phyloP scores from a whole-genome alignment of 2,113 vertebrate genomes.

The Seriola quinqueradiata region DNA sequence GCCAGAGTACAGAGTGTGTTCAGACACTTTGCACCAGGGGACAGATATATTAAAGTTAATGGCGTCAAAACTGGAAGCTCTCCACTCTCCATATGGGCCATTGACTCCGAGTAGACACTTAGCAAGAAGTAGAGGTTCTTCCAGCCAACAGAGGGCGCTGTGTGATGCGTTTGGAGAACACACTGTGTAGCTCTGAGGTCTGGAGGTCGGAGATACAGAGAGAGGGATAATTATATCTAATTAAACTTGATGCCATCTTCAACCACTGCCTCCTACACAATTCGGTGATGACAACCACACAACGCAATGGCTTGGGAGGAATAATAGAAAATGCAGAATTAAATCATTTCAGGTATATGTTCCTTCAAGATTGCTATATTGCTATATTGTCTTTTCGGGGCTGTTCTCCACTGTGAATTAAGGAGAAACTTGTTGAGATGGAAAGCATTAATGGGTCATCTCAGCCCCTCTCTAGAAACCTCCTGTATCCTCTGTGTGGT shows the following conservation, averaged over 20 bases:
- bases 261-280: conserved; percentile 60
- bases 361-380: conserved; percentile 12
- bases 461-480: conserved; percentile 6
- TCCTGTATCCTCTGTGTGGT: conserved; percentile 21
- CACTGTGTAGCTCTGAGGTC: conserved; percentile 23
- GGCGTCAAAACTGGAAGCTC: conserved; percentile 60
- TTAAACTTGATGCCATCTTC: conserved; percentile 76
- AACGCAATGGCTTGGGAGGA: conserved; percentile 7
- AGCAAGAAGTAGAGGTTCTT: not conserved
- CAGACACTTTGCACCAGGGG: conserved; percentile 58
- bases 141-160: conserved; percentile 73
- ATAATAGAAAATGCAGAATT: conserved; percentile 22
- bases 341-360: conserved; percentile 19
- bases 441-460: conserved; percentile 36
- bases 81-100: conserved; percentile 53
- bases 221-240: conserved; percentile 76
- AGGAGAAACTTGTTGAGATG: conserved; percentile 10
- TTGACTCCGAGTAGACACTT: conserved; percentile 42
- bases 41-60: conserved; percentile 66
- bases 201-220: conserved; percentile 56
- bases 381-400: conserved; percentile 1
- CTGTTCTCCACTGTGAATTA: conserved; percentile 18
- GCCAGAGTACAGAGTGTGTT: conserved; percentile 41
- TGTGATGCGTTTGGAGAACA: conserved; percentile 47
- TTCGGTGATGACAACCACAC: conserved; percentile 43